A percentile compares a stretch with the other conserved stretches of the same genome.
These are phyloP conservation scores for Zonitis immaculata DNA, from an alignment of 2,888 invertebrate genomes.

Conservation along the genomic window DNA sequence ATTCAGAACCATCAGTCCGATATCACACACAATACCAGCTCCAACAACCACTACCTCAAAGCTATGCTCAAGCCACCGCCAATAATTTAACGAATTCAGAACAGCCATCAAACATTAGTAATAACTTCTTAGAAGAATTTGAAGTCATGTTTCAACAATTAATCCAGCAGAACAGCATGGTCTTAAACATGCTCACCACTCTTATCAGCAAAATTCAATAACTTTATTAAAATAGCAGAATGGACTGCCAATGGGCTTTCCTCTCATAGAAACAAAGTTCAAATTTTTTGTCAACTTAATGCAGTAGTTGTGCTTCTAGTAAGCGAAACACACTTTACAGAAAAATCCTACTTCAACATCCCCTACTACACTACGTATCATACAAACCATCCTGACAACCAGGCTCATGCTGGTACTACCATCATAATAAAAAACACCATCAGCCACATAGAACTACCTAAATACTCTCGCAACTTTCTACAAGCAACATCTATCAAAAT, in stretches of 20 bases:
- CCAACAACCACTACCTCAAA: no score
- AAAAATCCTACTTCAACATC: conserved; percentile 11
- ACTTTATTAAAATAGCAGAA: background rate
- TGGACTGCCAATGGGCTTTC: conserved; percentile 15
- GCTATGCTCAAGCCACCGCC: no score
- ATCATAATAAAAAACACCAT: conserved; percentile 14
- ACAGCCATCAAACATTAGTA: no score
- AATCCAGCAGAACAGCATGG: no score
- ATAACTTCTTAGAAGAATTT: no score
- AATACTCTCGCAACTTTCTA: no score
- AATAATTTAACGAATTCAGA: no score
- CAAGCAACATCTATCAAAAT: no score
- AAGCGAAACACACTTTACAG: conserved; percentile 21
- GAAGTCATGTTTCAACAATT: no score
- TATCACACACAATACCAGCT: no score
- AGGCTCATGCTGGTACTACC: conserved; percentile 14
- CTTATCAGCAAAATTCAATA: background rate
- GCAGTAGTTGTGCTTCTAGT: conserved; percentile 18
- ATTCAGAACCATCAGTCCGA: no score
- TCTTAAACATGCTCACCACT: conserved; percentile 11
- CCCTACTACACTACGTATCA: conserved; percentile 13
- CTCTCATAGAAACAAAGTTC: background rate
- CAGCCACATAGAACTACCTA: no score
- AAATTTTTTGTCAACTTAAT: background rate
- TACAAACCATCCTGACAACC: conserved; percentile 14